phyloP scores from a whole-genome alignment of 2,797 vertebrate species.

The Pseudochaenichthys georgianus region DNA sequence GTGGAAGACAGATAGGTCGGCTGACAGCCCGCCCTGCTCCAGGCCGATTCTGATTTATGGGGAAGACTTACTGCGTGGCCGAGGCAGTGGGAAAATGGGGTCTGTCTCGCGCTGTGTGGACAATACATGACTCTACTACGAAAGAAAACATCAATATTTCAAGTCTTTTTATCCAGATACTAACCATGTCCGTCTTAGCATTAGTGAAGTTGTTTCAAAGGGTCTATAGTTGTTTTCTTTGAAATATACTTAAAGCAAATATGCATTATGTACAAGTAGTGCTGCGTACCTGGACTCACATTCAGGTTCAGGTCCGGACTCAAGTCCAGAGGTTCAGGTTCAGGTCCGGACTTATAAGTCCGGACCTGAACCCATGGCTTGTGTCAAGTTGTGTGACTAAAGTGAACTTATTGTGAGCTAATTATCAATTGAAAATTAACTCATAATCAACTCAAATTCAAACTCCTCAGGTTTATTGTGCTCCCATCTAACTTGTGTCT shows the following conservation, averaged over 20 bases:
- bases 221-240: neutral
- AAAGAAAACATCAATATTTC: neutral
- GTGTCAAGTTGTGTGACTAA: too few species aligned
- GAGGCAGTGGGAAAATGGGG: neutral
- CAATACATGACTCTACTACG: neutral
- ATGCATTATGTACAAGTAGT: too few species aligned
- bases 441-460: too few species aligned
- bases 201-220: neutral
- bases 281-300: too few species aligned
- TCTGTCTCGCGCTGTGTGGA: slow-evolving; percentile 16
- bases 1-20: slow-evolving; percentile 39
- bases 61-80: slow-evolving; percentile 7
- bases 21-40: slow-evolving; percentile 25
- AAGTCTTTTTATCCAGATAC: neutral
- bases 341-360: too few species aligned
- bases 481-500: too few species aligned
- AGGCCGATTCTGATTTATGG: slow-evolving; percentile 42
- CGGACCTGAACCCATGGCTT: too few species aligned
- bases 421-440: too few species aligned
- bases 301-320: too few species aligned
- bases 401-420: too few species aligned
- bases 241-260: neutral
- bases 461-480: too few species aligned
- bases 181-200: neutral
- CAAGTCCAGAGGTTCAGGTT: too few species aligned